Base-by-base conservation (phyloP, 2,113 vertebrate genomes). In the Scomber scombrus region DNA sequence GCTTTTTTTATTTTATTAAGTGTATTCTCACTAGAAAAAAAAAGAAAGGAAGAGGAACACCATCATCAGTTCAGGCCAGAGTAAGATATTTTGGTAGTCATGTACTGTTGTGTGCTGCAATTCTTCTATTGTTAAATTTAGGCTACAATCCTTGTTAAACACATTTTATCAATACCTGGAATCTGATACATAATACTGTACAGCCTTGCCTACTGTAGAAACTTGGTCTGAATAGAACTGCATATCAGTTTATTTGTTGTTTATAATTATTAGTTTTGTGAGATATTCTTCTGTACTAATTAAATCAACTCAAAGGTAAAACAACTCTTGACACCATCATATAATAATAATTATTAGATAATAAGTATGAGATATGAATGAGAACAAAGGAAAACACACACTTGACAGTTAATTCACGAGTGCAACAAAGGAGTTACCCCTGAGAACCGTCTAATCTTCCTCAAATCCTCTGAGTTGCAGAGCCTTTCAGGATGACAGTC, bases 91-190 rank as follows among this genome's bases (percentile, higher is more conserved):
- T 47, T 47, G 51, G 55, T 76, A 14, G 75, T 26, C 63, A 58
- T 43, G 62, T 49, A 60, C 19, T 72, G 61, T 51, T 75, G 61
- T 84, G 78, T 61, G 84, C 71, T 75, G 65, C 62, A 47, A 14
- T 60, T 68, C 45, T 58, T 68, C 61, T 56, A 34, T 23, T 78
- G 79, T 66, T 68, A 40, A 54, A 71, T 74, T 80, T 64, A 66
- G 64, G 58, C 40, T 13, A 18, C 46, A 73, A 72, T 29, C 51
- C 31, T 19, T 14, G 14, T 31, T 61, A 75, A 70, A 78, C 19
- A 63, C 15, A 13, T 78, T 81, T 78, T n/a, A 78, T 60, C 54
- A 62, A 66, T 66, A 63, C 19, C 43, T 12, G 29, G 23, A 57
- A 66, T 15, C 43, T 46, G 31, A 34, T 26, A 26, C 19, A 70